These are phyloP conservation scores for Pecten maximus DNA, from an alignment of 2,888 invertebrate genomes.

Conservation along the genomic window DNA sequence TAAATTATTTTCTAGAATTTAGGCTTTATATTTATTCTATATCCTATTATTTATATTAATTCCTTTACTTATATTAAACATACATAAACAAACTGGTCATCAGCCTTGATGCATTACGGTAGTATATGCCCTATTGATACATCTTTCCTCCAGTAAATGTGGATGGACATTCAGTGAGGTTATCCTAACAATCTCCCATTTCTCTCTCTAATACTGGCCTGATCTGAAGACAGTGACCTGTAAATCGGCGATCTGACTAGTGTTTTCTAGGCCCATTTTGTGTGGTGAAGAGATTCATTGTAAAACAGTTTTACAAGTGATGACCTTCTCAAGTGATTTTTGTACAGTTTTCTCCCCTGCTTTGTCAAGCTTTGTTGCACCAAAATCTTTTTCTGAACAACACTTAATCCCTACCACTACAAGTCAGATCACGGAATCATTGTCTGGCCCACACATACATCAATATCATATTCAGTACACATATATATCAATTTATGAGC, in stretches of 20 bases:
- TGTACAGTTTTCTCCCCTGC: slow-evolving; percentile 9
- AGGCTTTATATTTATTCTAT: slow-evolving; percentile 19
- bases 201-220: background rate
- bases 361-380: slow-evolving; percentile 12
- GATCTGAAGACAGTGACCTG: background rate
- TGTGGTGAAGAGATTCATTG: slow-evolving; percentile 6
- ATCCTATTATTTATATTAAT: slow-evolving; percentile 3
- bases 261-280: background rate
- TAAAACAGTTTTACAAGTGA: background rate
- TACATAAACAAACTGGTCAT: background rate
- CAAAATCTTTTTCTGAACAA: background rate
- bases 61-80: background rate
- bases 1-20: background rate
- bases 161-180: background rate
- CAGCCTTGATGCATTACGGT: background rate
- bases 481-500: no score
- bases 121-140: background rate
- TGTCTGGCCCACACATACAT: background rate
- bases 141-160: background rate
- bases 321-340: background rate
- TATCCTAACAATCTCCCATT: background rate
- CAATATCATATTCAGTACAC: no score
- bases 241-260: background rate
- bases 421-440: background rate
- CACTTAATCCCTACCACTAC: background rate